Percentiles rank a stretch among this genome's conserved stretches.
These are phyloP conservation scores for Stegodyphus mimosarum DNA, from an alignment of 1,140 invertebrate species.

Conservation along the genomic window DNA sequence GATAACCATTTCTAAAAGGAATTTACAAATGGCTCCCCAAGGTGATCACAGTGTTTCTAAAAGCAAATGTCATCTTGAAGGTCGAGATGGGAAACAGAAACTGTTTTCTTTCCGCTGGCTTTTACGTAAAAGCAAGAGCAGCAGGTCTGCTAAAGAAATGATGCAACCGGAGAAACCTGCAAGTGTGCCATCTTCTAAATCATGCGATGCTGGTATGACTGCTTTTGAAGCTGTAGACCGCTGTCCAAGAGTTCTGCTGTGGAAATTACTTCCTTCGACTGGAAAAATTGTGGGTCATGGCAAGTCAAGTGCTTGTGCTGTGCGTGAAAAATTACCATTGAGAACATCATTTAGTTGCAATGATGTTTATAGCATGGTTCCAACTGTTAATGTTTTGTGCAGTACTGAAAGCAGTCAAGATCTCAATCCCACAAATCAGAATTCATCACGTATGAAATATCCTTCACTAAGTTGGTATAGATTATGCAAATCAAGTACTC, in stretches of 20 bases:
- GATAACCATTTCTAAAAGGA: background rate
- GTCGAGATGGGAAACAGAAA: constrained; percentile 20
- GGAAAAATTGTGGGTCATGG: background rate
- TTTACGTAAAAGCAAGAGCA: constrained; percentile 37
- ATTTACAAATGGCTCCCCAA: constrained; percentile 14
- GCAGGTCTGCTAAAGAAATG: constrained; percentile 23
- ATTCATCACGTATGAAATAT: background rate
- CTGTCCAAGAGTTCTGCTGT: constrained; percentile 19
- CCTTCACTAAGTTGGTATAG: constrained; percentile 17
- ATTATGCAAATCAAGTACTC: background rate
- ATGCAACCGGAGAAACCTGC: background rate
- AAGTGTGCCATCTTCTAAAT: constrained; percentile 41
- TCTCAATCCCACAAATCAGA: background rate
- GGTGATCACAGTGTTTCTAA: background rate
- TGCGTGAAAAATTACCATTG: constrained; percentile 20
- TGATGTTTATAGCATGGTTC: constrained; percentile 31
- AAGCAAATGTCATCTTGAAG: constrained; percentile 13
- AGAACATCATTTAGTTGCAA: constrained; percentile 49
- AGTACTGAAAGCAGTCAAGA: constrained; percentile 16
- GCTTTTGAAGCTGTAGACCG: constrained; percentile 12
- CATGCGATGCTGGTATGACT: constrained; percentile 41
- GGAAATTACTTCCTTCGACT: constrained; percentile 31
- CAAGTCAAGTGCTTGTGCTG: background rate
- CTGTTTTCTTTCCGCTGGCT: constrained; percentile 46
- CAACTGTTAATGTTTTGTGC: background rate